Conservation (phyloP, 1,140 invertebrate genomes). For the Sinonovacula constricta region DNA sequence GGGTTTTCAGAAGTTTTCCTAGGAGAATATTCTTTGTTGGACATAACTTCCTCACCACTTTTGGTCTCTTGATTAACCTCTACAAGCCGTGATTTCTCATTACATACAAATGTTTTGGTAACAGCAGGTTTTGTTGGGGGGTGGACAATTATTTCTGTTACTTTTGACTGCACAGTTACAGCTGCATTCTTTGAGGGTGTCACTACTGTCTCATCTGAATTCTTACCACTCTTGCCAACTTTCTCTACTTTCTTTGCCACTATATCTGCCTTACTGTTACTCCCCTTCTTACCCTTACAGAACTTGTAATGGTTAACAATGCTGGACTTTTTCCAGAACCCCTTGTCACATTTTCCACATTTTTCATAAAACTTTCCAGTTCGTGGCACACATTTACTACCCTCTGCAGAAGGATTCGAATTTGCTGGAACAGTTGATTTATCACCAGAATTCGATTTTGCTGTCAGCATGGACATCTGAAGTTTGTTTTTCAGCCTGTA, state of each 20-base stretch:
- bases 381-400: constrained; percentile 8
- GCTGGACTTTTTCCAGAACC: constrained; percentile 56
- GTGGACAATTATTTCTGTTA: background rate
- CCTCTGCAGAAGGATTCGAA: background rate
- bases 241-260: background rate
- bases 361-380: constrained; percentile 36
- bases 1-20: too few species aligned
- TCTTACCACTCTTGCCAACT: background rate
- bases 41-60: too few species aligned
- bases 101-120: too few species aligned
- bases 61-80: too few species aligned
- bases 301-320: constrained; percentile 13
- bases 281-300: constrained; percentile 6
- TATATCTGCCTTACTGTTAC: constrained; percentile 2
- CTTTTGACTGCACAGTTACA: background rate
- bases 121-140: too few species aligned
- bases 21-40: too few species aligned
- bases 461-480: background rate
- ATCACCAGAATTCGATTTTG: background rate
- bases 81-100: too few species aligned
- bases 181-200: background rate
- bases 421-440: too few species aligned
- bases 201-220: background rate
- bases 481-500: background rate
- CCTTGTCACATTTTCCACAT: constrained; percentile 57